Conservation (phyloP, 2,113 vertebrate species). For the Nibea albiflora region DNA sequence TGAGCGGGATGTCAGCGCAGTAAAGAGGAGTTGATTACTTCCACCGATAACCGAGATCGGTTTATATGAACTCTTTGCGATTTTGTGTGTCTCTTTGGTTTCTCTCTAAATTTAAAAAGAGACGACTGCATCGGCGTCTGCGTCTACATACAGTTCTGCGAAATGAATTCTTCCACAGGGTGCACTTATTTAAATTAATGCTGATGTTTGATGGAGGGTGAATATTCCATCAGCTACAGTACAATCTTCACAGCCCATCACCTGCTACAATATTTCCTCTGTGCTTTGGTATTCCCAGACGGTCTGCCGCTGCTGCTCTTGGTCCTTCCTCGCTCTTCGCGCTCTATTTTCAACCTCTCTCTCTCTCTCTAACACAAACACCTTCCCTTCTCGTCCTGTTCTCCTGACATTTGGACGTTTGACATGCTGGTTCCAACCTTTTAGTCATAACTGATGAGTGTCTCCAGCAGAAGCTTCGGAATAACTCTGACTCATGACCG, state of each 20-base stretch:
- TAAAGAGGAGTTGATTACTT: not conserved
- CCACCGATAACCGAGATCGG: not conserved
- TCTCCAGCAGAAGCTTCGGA: constrained; percentile 64
- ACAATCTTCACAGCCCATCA: constrained; percentile 57
- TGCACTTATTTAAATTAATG: constrained; percentile 28
- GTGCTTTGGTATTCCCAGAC: constrained; percentile 56
- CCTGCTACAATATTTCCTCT: constrained; percentile 56
- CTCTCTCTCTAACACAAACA: not conserved
- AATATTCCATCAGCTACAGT: constrained; percentile 57
- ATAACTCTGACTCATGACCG: constrained; percentile 69
- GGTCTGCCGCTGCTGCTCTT: constrained; percentile 50
- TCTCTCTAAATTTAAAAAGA: constrained; percentile 2
- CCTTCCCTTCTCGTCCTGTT: constrained; percentile 43
- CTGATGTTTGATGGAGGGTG: constrained; percentile 48
- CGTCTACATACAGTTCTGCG: constrained; percentile 1
- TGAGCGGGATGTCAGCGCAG: not conserved
- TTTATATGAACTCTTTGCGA: not conserved
- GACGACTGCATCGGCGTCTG: constrained; percentile 38
- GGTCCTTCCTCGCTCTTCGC: constrained; percentile 25
- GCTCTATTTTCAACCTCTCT: constrained; percentile 23
- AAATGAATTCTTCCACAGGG: constrained; percentile 32
- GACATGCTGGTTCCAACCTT: constrained; percentile 67
- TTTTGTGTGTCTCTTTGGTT: constrained; percentile 21
- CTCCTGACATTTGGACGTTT: constrained; percentile 70
- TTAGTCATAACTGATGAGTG: constrained; percentile 73